Evolutionary conservation across 2,113 vertebrate species (phyloP), one percentile per base, ranked within the genome.

Genomic region (Sinocyclocheilus anshuiensis): DNA sequence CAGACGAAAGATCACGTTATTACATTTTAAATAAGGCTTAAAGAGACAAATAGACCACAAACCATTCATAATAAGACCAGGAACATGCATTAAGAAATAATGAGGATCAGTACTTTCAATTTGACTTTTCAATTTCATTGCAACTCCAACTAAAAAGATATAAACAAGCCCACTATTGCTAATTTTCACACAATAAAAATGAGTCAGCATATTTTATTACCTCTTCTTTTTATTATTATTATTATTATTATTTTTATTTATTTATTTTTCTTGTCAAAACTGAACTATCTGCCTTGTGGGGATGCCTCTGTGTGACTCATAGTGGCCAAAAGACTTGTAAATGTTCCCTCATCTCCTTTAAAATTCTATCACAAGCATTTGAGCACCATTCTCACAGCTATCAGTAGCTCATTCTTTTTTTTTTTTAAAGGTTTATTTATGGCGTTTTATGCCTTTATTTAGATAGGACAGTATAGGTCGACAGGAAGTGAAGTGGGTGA

Each of bases 211-310:
- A 57, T 77, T 80, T 83, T 18, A n/a, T 12, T 29, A 67, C 7
- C 42, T 42, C 8, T 9, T 42, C 39, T 42, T 42, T 8, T 42
- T 42, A 8, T 42, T 7, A 4, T 8, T 42, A 9, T 42, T 42
- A 1, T 42, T 39, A 39, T 39, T 39, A 7, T 39, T 33, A 57
- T 77, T 76, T 16, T 29, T 33, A 33, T 33, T 33, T 33, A 33
- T 33, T 3, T 33, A 33, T 33, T 33, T 33, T 33, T 33, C 29
- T 33, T 57, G 57, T 84, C 33, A 81, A 81, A 36, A 67, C 16
- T 26, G 36, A 24, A 77, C 24, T 80, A 67, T 67, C 74, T 82
- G 26, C 63, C 84, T 72, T 74, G 36, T 61, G 36, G 26, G 72
- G 22, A 74, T 67, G 20, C 20, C 74, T 69, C 67, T 24, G 45